These are phyloP conservation scores for Ceratina calcarata DNA, from an alignment of 1,140 invertebrate species.

Conservation along the genomic window DNA sequence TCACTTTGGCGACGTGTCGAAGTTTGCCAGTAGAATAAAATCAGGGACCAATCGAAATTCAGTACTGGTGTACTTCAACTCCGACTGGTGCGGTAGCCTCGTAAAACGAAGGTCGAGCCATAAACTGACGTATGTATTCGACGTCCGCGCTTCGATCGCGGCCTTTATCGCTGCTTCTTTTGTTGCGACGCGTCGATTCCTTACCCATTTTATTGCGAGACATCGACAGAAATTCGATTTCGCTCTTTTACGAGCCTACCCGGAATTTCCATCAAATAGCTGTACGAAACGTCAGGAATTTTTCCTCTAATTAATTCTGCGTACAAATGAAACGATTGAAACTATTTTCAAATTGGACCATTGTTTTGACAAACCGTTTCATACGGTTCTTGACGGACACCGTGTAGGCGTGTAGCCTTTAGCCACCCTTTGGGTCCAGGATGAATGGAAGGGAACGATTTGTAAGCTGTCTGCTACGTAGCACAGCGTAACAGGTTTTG, in stretches of 20 bases:
- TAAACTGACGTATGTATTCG: slow-evolving; percentile 9
- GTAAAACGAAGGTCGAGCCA: slow-evolving; percentile 11
- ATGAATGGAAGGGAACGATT: slow-evolving; percentile 15
- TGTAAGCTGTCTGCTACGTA: slow-evolving; percentile 17
- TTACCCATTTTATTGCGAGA: background rate
- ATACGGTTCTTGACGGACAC: background rate
- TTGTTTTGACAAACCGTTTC: background rate
- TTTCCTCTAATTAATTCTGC: background rate
- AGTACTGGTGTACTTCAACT: background rate
- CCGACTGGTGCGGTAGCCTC: background rate
- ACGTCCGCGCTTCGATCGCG: background rate
- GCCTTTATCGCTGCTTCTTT: slow-evolving; percentile 23
- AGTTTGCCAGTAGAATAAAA: background rate
- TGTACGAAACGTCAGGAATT: too few relatives aligned
- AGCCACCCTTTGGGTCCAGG: too few relatives aligned
- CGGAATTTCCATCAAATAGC: background rate
- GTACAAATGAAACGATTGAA: too few relatives aligned
- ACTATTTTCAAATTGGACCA: too few relatives aligned
- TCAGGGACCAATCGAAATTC: background rate
- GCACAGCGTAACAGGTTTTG: slow-evolving; percentile 42
- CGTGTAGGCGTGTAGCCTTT: too few relatives aligned
- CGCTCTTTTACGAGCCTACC: background rate
- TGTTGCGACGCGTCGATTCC: background rate
- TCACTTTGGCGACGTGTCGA: fast-evolving
- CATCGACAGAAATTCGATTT: background rate